Evolutionary conservation across 1,140 invertebrate genomes (phyloP).

Genomic region (Diachasma alloeum): DNA sequence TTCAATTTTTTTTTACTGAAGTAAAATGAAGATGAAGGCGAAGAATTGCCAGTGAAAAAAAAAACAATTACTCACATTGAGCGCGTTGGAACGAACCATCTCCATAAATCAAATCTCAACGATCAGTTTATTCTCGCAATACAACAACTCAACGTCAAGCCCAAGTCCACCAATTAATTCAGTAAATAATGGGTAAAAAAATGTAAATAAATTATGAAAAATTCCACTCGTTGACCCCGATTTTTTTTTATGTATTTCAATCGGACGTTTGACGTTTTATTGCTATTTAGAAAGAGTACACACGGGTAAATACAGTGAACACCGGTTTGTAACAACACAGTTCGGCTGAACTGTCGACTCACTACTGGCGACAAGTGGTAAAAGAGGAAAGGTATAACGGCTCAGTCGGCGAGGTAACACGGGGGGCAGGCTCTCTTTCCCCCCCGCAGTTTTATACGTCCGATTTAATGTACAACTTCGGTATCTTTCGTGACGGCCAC

Average conservation of each 20-base stretch:
- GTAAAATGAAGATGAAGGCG: not conserved
- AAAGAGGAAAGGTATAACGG: conserved; percentile 13
- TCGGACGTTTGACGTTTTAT: not conserved
- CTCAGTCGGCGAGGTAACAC: not conserved
- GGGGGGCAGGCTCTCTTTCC: not conserved
- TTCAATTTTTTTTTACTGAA: too few relatives aligned
- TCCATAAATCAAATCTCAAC: not conserved
- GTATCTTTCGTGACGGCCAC: not conserved
- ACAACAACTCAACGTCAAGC: not conserved
- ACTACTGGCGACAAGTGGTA: conserved; percentile 14
- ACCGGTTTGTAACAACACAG: not conserved
- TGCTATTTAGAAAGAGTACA: not conserved
- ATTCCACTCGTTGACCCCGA: not conserved
- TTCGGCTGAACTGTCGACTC: conserved; percentile 1
- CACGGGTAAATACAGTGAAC: not conserved
- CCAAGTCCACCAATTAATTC: not conserved
- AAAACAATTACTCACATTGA: not conserved
- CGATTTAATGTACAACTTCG: conserved; percentile 1
- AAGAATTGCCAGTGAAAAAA: not conserved
- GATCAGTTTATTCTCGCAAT: not conserved
- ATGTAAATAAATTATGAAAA: not conserved
- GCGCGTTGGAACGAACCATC: not conserved
- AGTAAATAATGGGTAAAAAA: not conserved
- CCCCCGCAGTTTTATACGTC: not conserved
- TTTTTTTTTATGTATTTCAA: not conserved